Evolutionary conservation across 2,888 invertebrate species (phyloP).

Genomic region (Drosophila conformis): DNA sequence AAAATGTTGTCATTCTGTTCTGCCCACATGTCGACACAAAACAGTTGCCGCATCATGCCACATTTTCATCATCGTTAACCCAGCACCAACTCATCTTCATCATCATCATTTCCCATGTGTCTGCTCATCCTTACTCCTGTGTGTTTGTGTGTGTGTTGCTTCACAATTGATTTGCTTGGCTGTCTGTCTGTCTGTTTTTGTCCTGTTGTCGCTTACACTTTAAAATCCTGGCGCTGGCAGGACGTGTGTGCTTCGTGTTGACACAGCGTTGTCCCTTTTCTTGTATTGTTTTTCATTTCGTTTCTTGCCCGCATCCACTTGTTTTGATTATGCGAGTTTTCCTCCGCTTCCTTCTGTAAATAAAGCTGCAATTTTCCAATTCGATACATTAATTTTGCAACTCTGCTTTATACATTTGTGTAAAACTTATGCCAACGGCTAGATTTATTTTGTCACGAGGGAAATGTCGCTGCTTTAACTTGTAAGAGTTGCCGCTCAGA

Average conservation of each 20-base stretch:
- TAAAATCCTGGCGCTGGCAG: constrained; percentile 58
- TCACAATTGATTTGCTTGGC: constrained; percentile 61
- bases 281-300: constrained; percentile 33
- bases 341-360: constrained; percentile 35
- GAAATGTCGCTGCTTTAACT: not conserved
- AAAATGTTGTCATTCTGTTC: constrained; percentile 72
- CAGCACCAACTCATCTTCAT: constrained; percentile 3
- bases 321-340: constrained; percentile 65
- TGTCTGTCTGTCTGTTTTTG: not conserved
- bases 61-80: constrained; percentile 10
- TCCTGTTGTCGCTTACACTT: constrained; percentile 42
- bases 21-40: constrained; percentile 32
- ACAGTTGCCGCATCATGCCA: constrained; percentile 10
- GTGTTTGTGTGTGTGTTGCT: constrained; percentile 28
- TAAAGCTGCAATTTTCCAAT: constrained; percentile 74
- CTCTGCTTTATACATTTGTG: constrained; percentile 47
- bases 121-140: constrained; percentile 18
- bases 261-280: constrained; percentile 47
- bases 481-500: not conserved
- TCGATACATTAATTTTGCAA: constrained; percentile 65
- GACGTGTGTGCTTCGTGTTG: constrained; percentile 29
- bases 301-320: constrained; percentile 24
- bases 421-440: constrained; percentile 2
- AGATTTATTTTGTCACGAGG: not conserved
- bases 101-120: constrained; percentile 39